Conservation (phyloP, 2,888 invertebrate species). For the Dioctria linearis region DNA sequence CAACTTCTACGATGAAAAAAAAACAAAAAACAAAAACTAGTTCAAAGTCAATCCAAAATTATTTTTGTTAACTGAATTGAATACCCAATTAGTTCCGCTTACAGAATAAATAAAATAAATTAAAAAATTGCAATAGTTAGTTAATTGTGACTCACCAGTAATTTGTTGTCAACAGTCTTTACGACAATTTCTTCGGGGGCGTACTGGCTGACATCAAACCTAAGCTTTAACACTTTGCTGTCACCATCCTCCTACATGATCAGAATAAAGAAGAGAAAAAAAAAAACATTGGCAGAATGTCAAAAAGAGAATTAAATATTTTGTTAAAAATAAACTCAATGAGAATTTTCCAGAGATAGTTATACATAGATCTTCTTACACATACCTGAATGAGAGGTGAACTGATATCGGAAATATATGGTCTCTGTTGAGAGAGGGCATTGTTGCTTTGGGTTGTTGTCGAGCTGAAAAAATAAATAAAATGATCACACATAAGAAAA, state of each 20-base stretch:
- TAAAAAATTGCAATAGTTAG: neutral
- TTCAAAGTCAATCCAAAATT: too few species aligned
- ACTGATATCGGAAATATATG: conserved; percentile 50
- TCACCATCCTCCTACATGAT: conserved; percentile 90
- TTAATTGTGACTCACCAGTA: conserved; percentile 79
- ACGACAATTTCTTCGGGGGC: conserved; percentile 98
- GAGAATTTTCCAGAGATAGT: conserved; percentile 22
- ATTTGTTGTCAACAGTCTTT: conserved; percentile 97
- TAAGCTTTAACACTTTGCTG: conserved; percentile 92
- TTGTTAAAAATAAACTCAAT: conserved; percentile 37
- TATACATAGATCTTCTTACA: neutral
- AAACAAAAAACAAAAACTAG: too few species aligned
- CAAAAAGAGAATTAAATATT: conserved; percentile 39
- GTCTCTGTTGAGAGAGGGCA: conserved; percentile 37
- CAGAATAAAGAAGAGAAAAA: neutral
- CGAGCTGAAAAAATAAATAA: conserved; percentile 31
- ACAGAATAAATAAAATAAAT: neutral
- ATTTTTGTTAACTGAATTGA: too few species aligned
- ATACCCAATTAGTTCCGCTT: too few species aligned
- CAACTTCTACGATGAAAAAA: too few species aligned
- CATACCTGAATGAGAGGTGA: conserved; percentile 51
- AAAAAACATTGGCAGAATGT: neutral
- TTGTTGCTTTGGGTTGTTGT: conserved; percentile 52
- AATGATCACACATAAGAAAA: neutral
- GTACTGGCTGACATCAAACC: conserved; percentile 98